Conservation (phyloP, 2,797 vertebrate genomes). For the Dendrocincla tyrannina region DNA sequence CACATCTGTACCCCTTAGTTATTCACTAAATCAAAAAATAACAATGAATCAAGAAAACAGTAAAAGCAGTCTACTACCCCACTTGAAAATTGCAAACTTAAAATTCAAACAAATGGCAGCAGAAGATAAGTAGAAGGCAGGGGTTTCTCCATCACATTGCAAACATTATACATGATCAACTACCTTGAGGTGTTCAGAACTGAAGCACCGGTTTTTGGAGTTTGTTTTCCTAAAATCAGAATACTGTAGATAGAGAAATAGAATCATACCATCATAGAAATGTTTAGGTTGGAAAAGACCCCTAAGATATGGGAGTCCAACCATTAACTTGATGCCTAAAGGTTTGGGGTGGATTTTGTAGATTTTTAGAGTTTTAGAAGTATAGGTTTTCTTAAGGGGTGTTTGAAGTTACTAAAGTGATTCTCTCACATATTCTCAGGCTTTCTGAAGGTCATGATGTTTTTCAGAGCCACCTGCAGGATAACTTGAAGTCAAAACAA, state of each 20-base stretch:
- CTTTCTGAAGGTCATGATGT: too few relatives aligned
- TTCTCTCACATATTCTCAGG: too few relatives aligned
- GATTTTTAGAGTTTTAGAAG: too few relatives aligned
- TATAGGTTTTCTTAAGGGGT: too few relatives aligned
- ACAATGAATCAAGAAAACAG: background rate
- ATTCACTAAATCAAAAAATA: background rate
- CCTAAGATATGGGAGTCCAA: background rate
- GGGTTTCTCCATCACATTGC: background rate
- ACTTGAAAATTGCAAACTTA: background rate
- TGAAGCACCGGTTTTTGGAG: background rate
- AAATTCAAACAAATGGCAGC: background rate
- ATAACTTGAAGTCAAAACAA: too few relatives aligned
- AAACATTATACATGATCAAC: background rate
- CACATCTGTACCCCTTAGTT: background rate
- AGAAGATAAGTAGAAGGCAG: background rate
- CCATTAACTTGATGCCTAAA: background rate
- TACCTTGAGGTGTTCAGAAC: background rate
- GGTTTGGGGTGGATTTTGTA: too few relatives aligned
- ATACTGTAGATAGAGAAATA: background rate
- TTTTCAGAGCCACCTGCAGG: too few relatives aligned
- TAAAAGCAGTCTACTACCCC: background rate
- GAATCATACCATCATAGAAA: background rate
- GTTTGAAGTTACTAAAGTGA: too few relatives aligned
- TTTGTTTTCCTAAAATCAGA: background rate
- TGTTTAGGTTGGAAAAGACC: background rate